Conservation (phyloP, 2,888 invertebrate genomes). For the Tuta absoluta region DNA sequence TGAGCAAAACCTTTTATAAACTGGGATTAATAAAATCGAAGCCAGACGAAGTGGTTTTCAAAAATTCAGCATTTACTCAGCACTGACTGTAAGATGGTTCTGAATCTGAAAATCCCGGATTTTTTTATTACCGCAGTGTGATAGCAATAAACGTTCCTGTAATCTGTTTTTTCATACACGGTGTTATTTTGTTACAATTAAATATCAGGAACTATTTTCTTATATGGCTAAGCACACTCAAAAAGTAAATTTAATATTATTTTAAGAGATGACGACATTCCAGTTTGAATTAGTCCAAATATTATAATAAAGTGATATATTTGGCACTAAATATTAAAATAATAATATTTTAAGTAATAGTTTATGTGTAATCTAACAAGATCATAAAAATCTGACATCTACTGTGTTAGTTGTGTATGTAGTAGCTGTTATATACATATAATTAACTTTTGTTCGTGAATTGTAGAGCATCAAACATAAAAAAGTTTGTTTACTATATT, state of each 20-base stretch:
- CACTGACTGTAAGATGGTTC: neutral
- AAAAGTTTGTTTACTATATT: too few species aligned
- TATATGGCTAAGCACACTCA: neutral
- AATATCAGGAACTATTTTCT: neutral
- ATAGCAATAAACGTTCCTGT: neutral
- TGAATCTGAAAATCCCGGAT: conserved; percentile 1
- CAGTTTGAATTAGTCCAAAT: too few species aligned
- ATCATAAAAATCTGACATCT: too few species aligned
- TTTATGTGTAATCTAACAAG: too few species aligned
- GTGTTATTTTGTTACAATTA: neutral
- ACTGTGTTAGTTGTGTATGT: too few species aligned
- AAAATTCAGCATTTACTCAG: conserved; percentile 17
- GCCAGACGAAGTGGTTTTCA: conserved; percentile 9
- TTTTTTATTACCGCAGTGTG: neutral
- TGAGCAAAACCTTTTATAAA: neutral
- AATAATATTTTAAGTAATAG: too few species aligned
- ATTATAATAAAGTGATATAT: too few species aligned
- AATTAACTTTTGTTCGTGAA: too few species aligned
- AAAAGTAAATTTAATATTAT: neutral
- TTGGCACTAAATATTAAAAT: too few species aligned
- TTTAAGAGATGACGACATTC: too few species aligned
- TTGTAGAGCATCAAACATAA: too few species aligned
- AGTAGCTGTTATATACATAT: too few species aligned
- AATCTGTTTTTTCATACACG: neutral
- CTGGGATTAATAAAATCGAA: conserved; percentile 9